These are phyloP conservation scores for Actinostola sp. DNA, from an alignment of 92 coral and sea anemone species.

Conservation along the genomic window DNA sequence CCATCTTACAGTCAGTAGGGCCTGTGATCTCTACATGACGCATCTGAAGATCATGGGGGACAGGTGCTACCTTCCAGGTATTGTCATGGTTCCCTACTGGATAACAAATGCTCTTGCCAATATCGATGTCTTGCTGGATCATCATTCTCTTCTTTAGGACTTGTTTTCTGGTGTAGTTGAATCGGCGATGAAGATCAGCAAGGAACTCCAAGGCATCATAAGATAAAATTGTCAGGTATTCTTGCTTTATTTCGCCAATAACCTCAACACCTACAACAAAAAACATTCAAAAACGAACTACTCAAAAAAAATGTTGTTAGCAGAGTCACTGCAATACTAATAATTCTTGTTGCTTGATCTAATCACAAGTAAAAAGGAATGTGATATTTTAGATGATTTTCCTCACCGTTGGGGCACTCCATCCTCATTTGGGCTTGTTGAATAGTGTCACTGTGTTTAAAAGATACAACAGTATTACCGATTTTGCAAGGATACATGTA, in stretches of 20 bases:
- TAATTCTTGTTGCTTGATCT: too few species aligned
- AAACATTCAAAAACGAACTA: neutral
- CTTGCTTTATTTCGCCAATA: slow-evolving; percentile 77
- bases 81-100: slow-evolving; percentile 82
- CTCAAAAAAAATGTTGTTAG: too few species aligned
- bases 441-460: neutral
- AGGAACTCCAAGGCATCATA: slow-evolving; percentile 90
- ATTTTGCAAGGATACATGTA: too few species aligned
- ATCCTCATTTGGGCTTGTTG: slow-evolving; percentile 26
- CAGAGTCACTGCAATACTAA: too few species aligned
- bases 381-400: too few species aligned
- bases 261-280: slow-evolving; percentile 74
- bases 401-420: slow-evolving; percentile 42
- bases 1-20: slow-evolving; percentile 96
- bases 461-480: too few species aligned
- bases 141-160: slow-evolving; percentile 84
- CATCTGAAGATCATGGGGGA: slow-evolving; percentile 93
- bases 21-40: slow-evolving; percentile 99
- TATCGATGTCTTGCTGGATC: slow-evolving; percentile 74
- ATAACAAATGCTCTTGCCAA: slow-evolving; percentile 68
- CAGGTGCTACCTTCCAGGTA: slow-evolving; percentile 94
- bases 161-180: slow-evolving; percentile 91
- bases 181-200: slow-evolving; percentile 94
- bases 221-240: slow-evolving; percentile 68
- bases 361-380: neutral